Evolutionary conservation across 1,140 invertebrate genomes (phyloP), one percentile per base, ranked within the genome.

Genomic region (Octopus bimaculoides): DNA sequence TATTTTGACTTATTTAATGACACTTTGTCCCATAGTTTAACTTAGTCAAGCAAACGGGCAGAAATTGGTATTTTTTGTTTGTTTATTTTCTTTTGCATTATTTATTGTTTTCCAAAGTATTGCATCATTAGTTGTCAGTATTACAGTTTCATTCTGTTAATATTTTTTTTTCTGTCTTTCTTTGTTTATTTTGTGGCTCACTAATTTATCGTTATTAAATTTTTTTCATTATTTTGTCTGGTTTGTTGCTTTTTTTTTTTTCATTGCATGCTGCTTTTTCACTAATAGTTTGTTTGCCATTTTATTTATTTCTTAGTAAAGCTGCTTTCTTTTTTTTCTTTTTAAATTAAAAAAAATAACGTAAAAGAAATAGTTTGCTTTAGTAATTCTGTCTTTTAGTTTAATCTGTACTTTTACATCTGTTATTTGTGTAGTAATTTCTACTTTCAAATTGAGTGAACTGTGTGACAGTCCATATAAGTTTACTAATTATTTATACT

Each of bases 1-100:
- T 75, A 75, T 75, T 75, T 75, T 75, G 74, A 75, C 74, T 75
- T 75, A 75, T 75, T 75, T 75, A 75, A 75, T 75, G 74, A 75
- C 61, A 66, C 52, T 75, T 75, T 52, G 26, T 53, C 74, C 74
- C 41, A 52, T 52, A 53, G 52, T 75, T 74, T 52, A 75, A 52
- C 41, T 75, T 75, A 75, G 74, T 75, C 41, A 7, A 10, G 74
- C 52, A 52, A 75, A 75, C 52, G 17, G 74, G 74, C 74, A 75
- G 52, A 75, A 20, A 5, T 52, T 75, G 20, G 20, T 75, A 41
- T 52, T 26, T 75, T 75, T 52, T 75, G 5, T 52, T 52, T 52
- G 17, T 75, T 41, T 41, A 7, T 75, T 75, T 52, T 53, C 17
- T 41, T 75, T 52, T 75, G 26, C 52, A 75, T 75, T 75, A 75